Base-by-base conservation (phyloP, 2,888 invertebrate genomes). In the Tanypteryx hageni region DNA sequence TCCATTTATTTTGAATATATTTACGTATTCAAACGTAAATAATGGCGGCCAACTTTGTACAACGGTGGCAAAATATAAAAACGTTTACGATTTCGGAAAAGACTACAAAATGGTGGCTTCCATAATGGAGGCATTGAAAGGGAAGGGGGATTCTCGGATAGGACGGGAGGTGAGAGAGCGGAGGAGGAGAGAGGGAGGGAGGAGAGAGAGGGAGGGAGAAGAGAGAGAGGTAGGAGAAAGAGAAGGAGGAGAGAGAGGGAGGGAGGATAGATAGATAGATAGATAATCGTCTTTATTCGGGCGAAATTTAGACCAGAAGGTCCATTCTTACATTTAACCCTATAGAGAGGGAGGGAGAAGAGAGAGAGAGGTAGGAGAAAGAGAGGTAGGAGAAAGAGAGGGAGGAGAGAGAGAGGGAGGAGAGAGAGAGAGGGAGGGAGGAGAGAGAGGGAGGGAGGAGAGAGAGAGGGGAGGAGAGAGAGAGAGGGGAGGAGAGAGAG, bases 131-230 rank as follows among this genome's bases (percentile, higher is more conserved):
- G 89, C 16, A 18, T 76, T 76, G 27, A 81, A 61, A 86, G 44
- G 18, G 92, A 85, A 31, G 85, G 92, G 61, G 93, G 92, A 76
- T 89, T 86, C 83, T 13, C 56, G n/a, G 92, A 92, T n/a, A 68
- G 92, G 56, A 44, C 56, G 92, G 92, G 82, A 92, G 92, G 57
- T 61, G 84, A n/a, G 16, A 57, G 27, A 7, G 18, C n/a, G 89
- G 18, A 59, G 16, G 83, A 83, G n/a, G n/a, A n/a, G 58, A 0
- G 58, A 76, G 56, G 10, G 22, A n/a, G 58, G n/a, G 22, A 58
- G 22, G 22, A n/a, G 31, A 27, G 58, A n/a, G 14, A 13, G 84
- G 18, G 57, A 13, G 16, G 22, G 59, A 11, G 27, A 22, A 18
- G 18, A 22, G 86, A 31, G 81, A 81, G 59, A 27, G n/a, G n/a